Evolutionary conservation across 2,113 vertebrate genomes (phyloP).

Genomic region (Chamaea fasciata): DNA sequence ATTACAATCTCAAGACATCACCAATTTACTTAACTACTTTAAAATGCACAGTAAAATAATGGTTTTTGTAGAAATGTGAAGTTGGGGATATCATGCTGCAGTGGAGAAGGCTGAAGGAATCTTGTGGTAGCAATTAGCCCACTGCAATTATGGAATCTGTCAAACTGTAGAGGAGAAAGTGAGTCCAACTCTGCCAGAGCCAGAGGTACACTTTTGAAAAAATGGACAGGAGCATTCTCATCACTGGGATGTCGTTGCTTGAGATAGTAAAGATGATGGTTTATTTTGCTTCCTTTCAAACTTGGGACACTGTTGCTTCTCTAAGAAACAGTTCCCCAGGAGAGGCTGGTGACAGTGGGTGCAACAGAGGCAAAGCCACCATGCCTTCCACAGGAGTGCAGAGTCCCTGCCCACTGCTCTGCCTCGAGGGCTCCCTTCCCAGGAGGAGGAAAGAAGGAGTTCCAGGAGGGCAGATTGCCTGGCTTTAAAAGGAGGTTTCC

Average conservation of each 20-base stretch:
- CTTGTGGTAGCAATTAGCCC: background rate
- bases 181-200: background rate
- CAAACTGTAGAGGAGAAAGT: background rate
- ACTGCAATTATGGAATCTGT: background rate
- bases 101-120: background rate
- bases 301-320: background rate
- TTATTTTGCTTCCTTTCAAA: background rate
- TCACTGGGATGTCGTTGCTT: background rate
- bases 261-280: background rate
- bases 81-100: background rate
- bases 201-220: fast-evolving
- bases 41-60: background rate
- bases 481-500: slow-evolving; percentile 20
- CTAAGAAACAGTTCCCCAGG: background rate
- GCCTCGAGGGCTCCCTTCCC: background rate
- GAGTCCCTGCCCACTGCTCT: background rate
- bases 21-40: background rate
- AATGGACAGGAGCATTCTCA: background rate
- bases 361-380: background rate
- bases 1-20: background rate
- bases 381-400: fast-evolving
- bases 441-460: background rate
- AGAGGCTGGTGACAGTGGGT: background rate
- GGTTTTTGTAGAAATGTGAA: background rate
- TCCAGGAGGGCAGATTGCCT: background rate